Evolutionary conservation across 2,888 invertebrate genomes (phyloP).

Genomic region (Athetis lepigone): DNA sequence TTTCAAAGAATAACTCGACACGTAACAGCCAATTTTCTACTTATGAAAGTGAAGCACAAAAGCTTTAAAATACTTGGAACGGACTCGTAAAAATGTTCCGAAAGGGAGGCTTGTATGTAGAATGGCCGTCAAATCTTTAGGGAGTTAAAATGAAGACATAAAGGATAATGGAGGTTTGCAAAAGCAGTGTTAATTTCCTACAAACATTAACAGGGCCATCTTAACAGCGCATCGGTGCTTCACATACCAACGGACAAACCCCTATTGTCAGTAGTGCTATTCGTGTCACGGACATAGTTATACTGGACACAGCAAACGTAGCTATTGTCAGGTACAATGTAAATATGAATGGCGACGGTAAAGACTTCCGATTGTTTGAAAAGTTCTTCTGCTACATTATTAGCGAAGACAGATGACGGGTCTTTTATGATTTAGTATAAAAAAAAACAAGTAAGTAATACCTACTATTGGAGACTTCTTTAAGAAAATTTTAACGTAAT

Average conservation of each 20-base stretch:
- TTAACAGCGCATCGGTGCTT: conserved; percentile 76
- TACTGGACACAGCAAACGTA: conserved; percentile 56
- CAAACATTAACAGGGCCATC: conserved; percentile 79
- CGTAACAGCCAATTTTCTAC: conserved; percentile 57
- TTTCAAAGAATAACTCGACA: conserved; percentile 52
- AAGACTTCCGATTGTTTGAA: conserved; percentile 66
- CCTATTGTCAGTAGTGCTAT: conserved; percentile 76
- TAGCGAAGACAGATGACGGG: conserved; percentile 28
- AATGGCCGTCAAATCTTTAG: conserved; percentile 68
- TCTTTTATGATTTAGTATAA: neutral
- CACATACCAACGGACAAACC: conserved; percentile 74
- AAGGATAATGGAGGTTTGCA: conserved; percentile 76
- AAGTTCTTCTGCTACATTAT: conserved; percentile 38
- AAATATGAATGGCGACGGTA: conserved; percentile 72
- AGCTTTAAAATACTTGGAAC: conserved; percentile 64
- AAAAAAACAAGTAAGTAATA: conserved; percentile 12
- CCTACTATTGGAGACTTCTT: neutral
- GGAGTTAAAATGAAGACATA: conserved; percentile 81
- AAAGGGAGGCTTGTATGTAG: conserved; percentile 65
- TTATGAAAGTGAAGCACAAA: conserved; percentile 51
- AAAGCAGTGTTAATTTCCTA: conserved; percentile 81
- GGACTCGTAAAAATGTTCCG: conserved; percentile 65
- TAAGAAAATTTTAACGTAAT: neutral
- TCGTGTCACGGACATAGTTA: conserved; percentile 75
- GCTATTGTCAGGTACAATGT: conserved; percentile 75